Evolutionary conservation across 2,113 vertebrate genomes (phyloP).

Genomic region (Bufo gargarizans): DNA sequence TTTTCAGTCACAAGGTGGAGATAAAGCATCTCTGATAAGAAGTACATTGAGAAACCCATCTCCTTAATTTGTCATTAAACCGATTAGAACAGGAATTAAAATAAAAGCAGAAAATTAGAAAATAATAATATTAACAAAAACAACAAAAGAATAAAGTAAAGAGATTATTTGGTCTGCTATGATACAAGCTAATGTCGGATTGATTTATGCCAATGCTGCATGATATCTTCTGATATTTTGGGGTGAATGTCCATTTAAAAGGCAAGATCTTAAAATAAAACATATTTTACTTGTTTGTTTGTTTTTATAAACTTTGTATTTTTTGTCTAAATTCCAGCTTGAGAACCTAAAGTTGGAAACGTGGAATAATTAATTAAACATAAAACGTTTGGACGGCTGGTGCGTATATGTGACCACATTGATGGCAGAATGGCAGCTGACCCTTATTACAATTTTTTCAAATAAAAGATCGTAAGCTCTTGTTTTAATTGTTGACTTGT

Average conservation of each 20-base stretch:
- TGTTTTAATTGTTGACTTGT: too few species aligned
- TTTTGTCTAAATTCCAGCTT: neutral
- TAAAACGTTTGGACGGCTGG: neutral
- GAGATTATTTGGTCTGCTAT: neutral
- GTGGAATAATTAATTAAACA: neutral
- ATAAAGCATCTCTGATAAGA: neutral
- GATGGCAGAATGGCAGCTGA: too few species aligned
- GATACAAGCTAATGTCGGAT: neutral
- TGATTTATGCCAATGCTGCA: too few species aligned
- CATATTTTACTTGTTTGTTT: too few species aligned
- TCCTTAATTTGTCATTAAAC: neutral
- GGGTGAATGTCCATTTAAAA: neutral
- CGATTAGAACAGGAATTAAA: too few species aligned
- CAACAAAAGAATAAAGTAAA: neutral
- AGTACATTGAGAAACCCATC: neutral
- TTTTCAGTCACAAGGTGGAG: slow-evolving; percentile 25
- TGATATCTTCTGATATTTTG: neutral
- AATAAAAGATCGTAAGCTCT: too few species aligned
- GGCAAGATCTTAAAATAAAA: neutral
- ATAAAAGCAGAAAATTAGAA: too few species aligned
- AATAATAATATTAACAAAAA: too few species aligned
- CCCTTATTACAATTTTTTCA: too few species aligned
- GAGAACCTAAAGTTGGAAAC: neutral
- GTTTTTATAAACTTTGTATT: neutral
- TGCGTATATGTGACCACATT: too few species aligned